These are phyloP conservation scores for Helicolenus hilgendorfi DNA, from an alignment of 2,797 vertebrate genomes.

Conservation along the genomic window DNA sequence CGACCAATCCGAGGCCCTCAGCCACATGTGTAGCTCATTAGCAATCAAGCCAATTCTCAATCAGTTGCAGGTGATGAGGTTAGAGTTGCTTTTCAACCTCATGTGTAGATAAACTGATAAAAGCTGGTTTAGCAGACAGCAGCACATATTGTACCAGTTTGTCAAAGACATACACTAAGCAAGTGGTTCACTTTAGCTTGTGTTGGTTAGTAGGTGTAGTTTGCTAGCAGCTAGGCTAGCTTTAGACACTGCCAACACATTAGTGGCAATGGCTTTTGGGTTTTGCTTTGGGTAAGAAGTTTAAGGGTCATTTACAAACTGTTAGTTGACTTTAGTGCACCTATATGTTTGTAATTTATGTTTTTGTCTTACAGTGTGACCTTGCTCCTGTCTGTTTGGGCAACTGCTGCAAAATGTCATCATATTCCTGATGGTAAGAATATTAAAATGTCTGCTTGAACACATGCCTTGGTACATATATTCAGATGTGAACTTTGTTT, in stretches of 20 bases:
- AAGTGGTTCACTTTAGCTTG: not conserved
- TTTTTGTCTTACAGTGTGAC: conserved; percentile 42
- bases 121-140: not conserved
- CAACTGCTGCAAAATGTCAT: not conserved
- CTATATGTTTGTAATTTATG: not conserved
- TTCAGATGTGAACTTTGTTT: not conserved
- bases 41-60: not conserved
- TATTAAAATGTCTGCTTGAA: rapidly evolving
- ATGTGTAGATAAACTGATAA: not conserved
- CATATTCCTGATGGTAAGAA: conserved; percentile 40
- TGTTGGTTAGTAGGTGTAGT: conserved; percentile 60
- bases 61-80: not conserved
- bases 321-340: not conserved
- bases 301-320: rapidly evolving
- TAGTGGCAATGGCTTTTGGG: conserved; percentile 59
- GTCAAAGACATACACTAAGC: rapidly evolving
- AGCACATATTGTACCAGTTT: rapidly evolving
- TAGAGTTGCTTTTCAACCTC: no score
- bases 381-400: conserved; percentile 40
- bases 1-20: not conserved
- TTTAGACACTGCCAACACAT: conserved; percentile 69
- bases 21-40: conserved; percentile 11
- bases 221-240: conserved; percentile 44
- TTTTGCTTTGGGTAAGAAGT: conserved; percentile 43
- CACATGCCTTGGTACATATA: not conserved